phyloP scores from a whole-genome alignment of 1,140 invertebrate genomes.

The Diploscapter pachys region DNA sequence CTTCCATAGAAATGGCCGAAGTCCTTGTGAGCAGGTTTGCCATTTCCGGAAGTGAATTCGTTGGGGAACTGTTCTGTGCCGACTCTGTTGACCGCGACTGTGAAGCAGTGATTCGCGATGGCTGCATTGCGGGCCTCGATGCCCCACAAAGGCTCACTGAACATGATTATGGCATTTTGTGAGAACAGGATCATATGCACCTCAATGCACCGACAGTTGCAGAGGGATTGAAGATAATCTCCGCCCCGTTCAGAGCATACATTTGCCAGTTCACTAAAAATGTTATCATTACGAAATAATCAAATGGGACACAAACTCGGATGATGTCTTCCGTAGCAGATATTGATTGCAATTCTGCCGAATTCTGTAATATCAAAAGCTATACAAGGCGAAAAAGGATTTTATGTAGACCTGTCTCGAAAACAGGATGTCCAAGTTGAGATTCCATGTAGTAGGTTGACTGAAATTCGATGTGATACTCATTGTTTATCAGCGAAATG shows the following conservation, averaged over 20 bases:
- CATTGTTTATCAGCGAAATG: too few species aligned
- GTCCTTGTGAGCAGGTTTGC: constrained; percentile 80
- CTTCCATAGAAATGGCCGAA: constrained; percentile 95
- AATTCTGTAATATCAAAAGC: constrained; percentile 59
- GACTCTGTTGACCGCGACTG: constrained; percentile 91
- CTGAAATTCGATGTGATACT: too few species aligned
- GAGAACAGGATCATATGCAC: constrained; percentile 39
- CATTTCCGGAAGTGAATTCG: constrained; percentile 92
- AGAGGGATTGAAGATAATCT: constrained; percentile 97
- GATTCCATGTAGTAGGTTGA: constrained; percentile 95
- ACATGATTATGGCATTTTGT: constrained; percentile 35
- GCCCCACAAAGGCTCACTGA: constrained; percentile 90
- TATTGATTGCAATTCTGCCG: constrained; percentile 87
- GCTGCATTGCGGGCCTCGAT: constrained; percentile 94
- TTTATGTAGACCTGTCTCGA: constrained; percentile 60
- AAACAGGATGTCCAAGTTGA: constrained; percentile 89
- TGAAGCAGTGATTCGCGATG: constrained; percentile 89
- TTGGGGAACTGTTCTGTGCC: constrained; percentile 85
- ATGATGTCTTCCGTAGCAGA: constrained; percentile 96
- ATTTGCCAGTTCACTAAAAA: constrained; percentile 81
- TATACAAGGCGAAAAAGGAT: too few species aligned
- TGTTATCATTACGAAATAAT: too few species aligned
- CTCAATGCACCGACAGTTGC: constrained; percentile 78
- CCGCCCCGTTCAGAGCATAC: constrained; percentile 94
- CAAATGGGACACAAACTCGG: constrained; percentile 63